Evolutionary conservation across 2,797 vertebrate species (phyloP).

Genomic region (Loriculus beryllinus): DNA sequence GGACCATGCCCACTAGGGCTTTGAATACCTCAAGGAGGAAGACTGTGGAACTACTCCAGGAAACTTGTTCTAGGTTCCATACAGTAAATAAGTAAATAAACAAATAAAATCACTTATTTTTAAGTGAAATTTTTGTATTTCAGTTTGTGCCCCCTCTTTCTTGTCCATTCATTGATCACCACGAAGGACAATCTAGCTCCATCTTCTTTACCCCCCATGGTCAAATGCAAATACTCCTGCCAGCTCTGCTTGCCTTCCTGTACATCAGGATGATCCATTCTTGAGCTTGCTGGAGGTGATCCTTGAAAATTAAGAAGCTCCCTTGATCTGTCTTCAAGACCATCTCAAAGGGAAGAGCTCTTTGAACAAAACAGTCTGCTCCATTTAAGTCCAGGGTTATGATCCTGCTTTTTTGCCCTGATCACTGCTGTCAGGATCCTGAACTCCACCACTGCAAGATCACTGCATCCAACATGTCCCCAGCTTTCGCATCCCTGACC

Average conservation of each 20-base stretch:
- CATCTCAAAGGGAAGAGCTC: not conserved
- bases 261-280: not conserved
- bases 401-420: not conserved
- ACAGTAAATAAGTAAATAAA: not conserved
- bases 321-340: not conserved
- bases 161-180: not conserved
- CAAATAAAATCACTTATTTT: not conserved
- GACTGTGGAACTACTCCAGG: not conserved
- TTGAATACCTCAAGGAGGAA: not conserved
- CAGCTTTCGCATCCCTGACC: not conserved
- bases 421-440: not conserved
- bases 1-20: fast-evolving
- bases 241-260: not conserved
- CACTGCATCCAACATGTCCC: not conserved
- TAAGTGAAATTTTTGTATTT: not conserved
- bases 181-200: not conserved
- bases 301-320: not conserved
- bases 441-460: not conserved
- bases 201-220: not conserved
- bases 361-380: not conserved
- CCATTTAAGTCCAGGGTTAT: not conserved
- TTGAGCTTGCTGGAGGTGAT: not conserved
- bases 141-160: not conserved
- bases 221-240: not conserved
- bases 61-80: not conserved